These are phyloP conservation scores for Doris montereyensis DNA, from an alignment of 2,888 invertebrate species.

Conservation along the genomic window DNA sequence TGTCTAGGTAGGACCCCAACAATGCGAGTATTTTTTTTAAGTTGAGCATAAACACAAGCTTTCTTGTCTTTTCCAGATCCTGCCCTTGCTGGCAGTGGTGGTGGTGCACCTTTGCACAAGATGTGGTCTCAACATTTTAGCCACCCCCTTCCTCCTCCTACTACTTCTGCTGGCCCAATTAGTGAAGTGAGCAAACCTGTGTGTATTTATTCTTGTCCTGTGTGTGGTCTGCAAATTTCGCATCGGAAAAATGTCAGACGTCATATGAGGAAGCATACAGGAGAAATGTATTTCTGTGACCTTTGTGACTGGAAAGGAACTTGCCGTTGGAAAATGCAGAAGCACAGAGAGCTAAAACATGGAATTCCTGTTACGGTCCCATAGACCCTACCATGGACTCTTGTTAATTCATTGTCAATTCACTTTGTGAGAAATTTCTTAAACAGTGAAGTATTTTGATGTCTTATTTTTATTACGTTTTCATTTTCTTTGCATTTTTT, in stretches of 20 bases:
- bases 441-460: no score
- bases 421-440: no score
- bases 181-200: neutral
- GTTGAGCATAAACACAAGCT: conserved; percentile 43
- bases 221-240: conserved; percentile 37
- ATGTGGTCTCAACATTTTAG: conserved; percentile 34
- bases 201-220: conserved; percentile 36
- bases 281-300: conserved; percentile 43
- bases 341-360: conserved; percentile 42
- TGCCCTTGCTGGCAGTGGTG: conserved; percentile 29
- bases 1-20: conserved; percentile 1
- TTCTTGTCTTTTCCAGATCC: conserved; percentile 44
- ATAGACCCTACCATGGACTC: no score
- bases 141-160: conserved; percentile 24
- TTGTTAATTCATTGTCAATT: no score
- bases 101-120: conserved; percentile 19
- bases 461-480: no score
- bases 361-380: neutral
- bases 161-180: neutral
- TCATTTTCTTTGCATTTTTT: no score
- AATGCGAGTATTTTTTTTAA: conserved; percentile 30
- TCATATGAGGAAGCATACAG: conserved; percentile 45
- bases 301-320: conserved; percentile 42
- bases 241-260: conserved; percentile 41
- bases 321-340: conserved; percentile 43